A percentile compares a stretch with the other conserved stretches of the same genome.
phyloP scores from a whole-genome alignment of 1,140 invertebrate species.

The Ceratina australensis region DNA sequence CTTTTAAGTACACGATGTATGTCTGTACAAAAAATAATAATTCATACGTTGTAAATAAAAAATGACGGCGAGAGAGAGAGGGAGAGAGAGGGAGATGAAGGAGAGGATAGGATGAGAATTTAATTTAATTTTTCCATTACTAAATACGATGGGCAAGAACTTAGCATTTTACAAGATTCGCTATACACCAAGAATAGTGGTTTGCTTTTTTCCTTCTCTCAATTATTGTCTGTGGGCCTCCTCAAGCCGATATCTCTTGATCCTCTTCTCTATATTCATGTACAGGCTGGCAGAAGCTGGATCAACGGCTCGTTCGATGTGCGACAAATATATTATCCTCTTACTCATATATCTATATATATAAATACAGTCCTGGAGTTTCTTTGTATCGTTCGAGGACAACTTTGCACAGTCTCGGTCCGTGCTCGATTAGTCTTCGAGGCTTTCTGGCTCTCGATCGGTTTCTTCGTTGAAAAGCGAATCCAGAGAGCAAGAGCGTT shows the following conservation, averaged over 20 bases:
- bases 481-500: background rate
- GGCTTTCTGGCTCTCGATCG: background rate
- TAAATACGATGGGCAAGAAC: constrained; percentile 58
- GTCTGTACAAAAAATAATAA: constrained; percentile 70
- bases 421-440: constrained; percentile 16
- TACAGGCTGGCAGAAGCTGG: constrained; percentile 25
- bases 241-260: constrained; percentile 3
- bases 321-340: constrained; percentile 64
- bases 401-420: background rate
- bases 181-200: constrained; percentile 51
- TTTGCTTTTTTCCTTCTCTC: constrained; percentile 7
- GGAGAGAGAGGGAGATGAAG: constrained; percentile 25
- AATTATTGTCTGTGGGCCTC: background rate
- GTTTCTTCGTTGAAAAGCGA: too few relatives aligned
- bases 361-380: constrained; percentile 59
- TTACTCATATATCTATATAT: constrained; percentile 63
- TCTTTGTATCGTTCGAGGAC: background rate
- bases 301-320: background rate
- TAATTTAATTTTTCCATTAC: constrained; percentile 39
- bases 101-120: constrained; percentile 1
- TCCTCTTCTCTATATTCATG: constrained; percentile 8
- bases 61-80: constrained; percentile 39
- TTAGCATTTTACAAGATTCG: constrained; percentile 65
- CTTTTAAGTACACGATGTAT: constrained; percentile 55
- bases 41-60: constrained; percentile 60